Evolutionary conservation across 1,140 invertebrate genomes (phyloP).

Genomic region (Globodera rostochiensis): DNA sequence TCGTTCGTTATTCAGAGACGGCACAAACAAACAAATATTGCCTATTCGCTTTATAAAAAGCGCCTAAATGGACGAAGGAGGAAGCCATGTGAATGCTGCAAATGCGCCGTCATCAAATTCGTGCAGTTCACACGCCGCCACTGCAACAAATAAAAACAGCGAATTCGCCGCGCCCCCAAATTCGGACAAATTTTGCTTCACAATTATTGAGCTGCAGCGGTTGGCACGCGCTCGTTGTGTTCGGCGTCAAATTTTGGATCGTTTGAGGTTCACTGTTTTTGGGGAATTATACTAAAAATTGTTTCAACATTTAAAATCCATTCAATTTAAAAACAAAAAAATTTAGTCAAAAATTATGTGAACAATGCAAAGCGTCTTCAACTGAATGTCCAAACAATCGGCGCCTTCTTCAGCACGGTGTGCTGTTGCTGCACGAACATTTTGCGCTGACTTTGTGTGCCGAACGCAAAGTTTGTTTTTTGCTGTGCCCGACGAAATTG

Average conservation of each 20-base stretch:
- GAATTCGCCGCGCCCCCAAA: no score
- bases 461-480: background rate
- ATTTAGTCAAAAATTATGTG: background rate
- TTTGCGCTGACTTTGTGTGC: background rate
- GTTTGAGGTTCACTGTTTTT: background rate
- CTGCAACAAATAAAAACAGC: no score
- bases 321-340: background rate
- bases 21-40: no score
- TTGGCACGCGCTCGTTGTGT: conserved; percentile 4
- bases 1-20: no score
- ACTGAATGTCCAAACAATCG: background rate
- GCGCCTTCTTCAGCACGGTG: background rate
- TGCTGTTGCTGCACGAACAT: background rate
- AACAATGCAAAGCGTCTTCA: background rate
- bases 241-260: background rate
- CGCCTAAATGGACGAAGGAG: no score
- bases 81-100: no score
- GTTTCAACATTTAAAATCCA: background rate
- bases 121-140: no score
- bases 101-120: no score
- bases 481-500: no score
- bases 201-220: background rate
- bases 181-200: no score
- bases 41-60: no score
- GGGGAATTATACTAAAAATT: no score